Evolutionary conservation across 2,797 vertebrate genomes (phyloP).

Genomic region (Sebastes nivosus): DNA sequence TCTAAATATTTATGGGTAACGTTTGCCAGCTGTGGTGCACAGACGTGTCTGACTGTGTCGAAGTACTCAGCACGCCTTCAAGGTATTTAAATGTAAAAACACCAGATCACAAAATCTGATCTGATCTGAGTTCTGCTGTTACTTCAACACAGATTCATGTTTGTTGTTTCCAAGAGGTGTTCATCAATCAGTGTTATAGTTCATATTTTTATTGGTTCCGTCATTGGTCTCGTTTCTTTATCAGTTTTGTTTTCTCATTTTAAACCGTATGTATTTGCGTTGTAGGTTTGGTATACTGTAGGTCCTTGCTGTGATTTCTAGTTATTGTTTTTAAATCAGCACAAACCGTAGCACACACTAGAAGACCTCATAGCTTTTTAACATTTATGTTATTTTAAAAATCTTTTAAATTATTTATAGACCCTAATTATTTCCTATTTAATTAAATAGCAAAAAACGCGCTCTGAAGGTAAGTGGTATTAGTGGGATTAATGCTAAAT

Average conservation of each 20-base stretch:
- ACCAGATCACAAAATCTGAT: no score
- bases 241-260: background rate
- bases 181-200: background rate
- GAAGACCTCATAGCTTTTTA: background rate
- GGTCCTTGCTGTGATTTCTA: background rate
- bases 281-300: no score
- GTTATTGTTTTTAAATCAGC: background rate
- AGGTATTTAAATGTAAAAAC: no score
- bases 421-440: conserved; percentile 7
- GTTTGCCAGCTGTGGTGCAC: no score
- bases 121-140: no score
- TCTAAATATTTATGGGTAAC: no score
- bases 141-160: background rate
- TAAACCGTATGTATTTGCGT: background rate
- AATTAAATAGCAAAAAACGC: background rate
- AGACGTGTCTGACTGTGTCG: no score
- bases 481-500: background rate
- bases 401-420: conserved; percentile 1
- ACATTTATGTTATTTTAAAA: background rate
- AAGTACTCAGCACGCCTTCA: no score
- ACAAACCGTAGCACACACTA: background rate
- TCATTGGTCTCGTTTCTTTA: conserved; percentile 5
- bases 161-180: background rate
- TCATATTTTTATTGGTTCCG: background rate
- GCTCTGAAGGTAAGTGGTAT: conserved; percentile 30